Evolutionary conservation across 2,888 invertebrate genomes (phyloP), one percentile per base, ranked within the genome.

Genomic region (Ellobium chinense): DNA sequence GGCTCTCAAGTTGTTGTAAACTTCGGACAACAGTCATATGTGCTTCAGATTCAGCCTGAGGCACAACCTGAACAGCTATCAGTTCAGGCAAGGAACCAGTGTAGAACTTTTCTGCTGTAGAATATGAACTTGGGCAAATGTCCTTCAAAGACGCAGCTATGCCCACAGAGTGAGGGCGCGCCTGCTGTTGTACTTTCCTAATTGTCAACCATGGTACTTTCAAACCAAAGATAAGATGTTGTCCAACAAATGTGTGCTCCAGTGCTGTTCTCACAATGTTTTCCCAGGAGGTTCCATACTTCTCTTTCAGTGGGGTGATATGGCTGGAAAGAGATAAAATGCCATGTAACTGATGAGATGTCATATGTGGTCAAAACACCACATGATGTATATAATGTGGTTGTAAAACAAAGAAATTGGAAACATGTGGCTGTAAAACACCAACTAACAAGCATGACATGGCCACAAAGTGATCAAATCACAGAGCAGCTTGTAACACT

Each of bases 211-310:
- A 9, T 12, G 46, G 4, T 54, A 46, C 39, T 21, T 75, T 75
- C 14, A 75, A 31, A 24, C 75, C 75, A 75, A 75, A 75, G n/a
- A 75, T 29, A 31, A 75, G 54, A 31, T 36, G 46, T 34, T 75
- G 75, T 1, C 75, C 75, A 21, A 75, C 24, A 34, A 75, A 65
- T 4, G 56, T 46, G n/a, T 65, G 75, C 34, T 75, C 65, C 24
- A 66, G 24, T n/a, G 65, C 65, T 65, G 54, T 7, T 29, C 65
- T 62, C 27, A 75, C 2, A 12, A 75, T 65, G 34, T 18, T 65
- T 21, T 65, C 65, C n/a, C 65, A 65, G 0, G 27, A 5, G 4
- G 37, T 18, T 34, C 75, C 36, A 54, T 56, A 65, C 27, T 75
- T 75, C 2, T 34, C 65, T 56, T 3, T 54, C 9, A 34, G n/a